Percentiles rank a stretch among this genome's conserved stretches.
Conservation (phyloP, 1,140 invertebrate genomes). For the Apis florea region DNA sequence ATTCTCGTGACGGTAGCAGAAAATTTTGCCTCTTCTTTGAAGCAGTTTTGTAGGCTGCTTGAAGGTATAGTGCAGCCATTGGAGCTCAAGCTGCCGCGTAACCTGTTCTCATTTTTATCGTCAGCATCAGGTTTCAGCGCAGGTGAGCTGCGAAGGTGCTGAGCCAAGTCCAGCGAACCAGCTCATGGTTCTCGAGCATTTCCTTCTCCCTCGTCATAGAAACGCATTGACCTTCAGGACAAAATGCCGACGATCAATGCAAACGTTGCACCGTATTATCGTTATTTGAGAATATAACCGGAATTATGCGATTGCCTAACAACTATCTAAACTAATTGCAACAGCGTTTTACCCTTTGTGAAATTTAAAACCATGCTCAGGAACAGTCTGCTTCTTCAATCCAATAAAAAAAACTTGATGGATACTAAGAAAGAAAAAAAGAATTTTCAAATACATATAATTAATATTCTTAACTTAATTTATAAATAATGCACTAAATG, state of each 20-base stretch:
- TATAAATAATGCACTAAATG: background rate
- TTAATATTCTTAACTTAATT: background rate
- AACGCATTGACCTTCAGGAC: constrained; percentile 67
- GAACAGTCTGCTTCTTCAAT: background rate
- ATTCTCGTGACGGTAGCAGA: constrained; percentile 30
- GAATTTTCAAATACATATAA: background rate
- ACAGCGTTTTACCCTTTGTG: constrained; percentile 17
- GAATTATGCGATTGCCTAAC: constrained; percentile 7
- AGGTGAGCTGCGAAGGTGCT: constrained; percentile 73
- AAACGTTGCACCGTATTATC: constrained; percentile 15
- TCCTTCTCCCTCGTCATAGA: constrained; percentile 63
- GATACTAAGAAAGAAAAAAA: background rate
- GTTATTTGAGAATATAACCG: constrained; percentile 4
- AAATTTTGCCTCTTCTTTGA: constrained; percentile 49
- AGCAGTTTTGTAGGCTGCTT: constrained; percentile 48
- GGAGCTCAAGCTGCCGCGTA: constrained; percentile 68
- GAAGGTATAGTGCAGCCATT: constrained; percentile 53
- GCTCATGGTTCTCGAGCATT: constrained; percentile 57
- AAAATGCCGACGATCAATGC: constrained; percentile 36
- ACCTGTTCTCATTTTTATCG: constrained; percentile 80
- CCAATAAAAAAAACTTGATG: background rate
- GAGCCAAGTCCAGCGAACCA: constrained; percentile 64
- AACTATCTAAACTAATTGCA: constrained; percentile 13
- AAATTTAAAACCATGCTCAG: constrained; percentile 30
- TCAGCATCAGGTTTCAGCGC: constrained; percentile 75